A percentile compares a stretch with the other conserved stretches of the same genome.
phyloP scores from a whole-genome alignment of 2,113 vertebrate species.

The Hippocampus barbouri region DNA sequence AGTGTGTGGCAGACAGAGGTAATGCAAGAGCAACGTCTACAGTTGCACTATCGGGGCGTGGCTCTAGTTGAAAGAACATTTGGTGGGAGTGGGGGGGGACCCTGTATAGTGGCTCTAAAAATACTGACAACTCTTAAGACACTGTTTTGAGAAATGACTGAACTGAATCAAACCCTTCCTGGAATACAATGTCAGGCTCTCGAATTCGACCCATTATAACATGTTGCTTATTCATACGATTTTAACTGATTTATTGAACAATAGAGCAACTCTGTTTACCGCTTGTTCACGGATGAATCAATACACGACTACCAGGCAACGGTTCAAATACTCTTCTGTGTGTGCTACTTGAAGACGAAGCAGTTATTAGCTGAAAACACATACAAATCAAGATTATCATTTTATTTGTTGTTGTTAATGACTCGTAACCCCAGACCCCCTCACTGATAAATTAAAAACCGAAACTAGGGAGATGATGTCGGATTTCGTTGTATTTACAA shows the following conservation, averaged over 20 bases:
- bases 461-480: not conserved
- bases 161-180: not conserved
- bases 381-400: not conserved
- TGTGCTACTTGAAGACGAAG: no score
- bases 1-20: not conserved
- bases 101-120: not conserved
- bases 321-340: not conserved
- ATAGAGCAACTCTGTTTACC: not conserved
- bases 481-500: not conserved
- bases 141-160: not conserved
- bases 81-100: not conserved
- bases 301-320: not conserved
- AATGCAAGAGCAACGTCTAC: not conserved
- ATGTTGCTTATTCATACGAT: no score
- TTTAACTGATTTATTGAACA: no score
- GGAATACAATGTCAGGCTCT: not conserved
- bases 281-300: not conserved
- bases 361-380: not conserved
- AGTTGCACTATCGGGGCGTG: slow-evolving; percentile 4
- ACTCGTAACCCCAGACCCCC: not conserved
- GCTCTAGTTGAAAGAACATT: not conserved
- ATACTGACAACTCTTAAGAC: no score
- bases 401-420: not conserved
- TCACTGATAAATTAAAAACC: not conserved
- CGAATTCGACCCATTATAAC: not conserved